Percentiles rank a stretch among this genome's conserved stretches.
phyloP scores from a whole-genome alignment of 2,888 invertebrate genomes.

The Xestia sexstrigata region DNA sequence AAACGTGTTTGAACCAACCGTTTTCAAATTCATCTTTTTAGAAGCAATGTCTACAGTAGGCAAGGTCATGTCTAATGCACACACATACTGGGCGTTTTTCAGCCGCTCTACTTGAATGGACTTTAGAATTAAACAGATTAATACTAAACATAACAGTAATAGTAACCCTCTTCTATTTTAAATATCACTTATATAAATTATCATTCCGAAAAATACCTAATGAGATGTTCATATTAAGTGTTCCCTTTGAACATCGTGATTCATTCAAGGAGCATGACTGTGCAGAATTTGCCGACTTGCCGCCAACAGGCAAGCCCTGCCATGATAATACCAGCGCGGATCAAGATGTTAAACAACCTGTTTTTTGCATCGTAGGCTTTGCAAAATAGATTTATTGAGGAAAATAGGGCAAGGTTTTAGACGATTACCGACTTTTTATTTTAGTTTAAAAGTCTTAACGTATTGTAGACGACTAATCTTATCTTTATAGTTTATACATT shows the following conservation, averaged over 20 bases:
- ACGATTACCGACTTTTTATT: constrained; percentile 2
- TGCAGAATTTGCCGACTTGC: constrained; percentile 72
- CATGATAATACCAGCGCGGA: constrained; percentile 74
- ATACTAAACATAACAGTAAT: background rate
- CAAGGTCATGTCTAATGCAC: background rate
- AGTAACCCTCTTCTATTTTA: background rate
- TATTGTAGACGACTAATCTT: background rate
- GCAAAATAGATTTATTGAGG: constrained; percentile 60
- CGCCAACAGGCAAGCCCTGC: constrained; percentile 76
- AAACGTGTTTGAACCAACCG: background rate
- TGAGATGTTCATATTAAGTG: constrained; percentile 39
- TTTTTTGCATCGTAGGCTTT: constrained; percentile 74
- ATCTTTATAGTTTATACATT: background rate
- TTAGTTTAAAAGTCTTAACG: background rate
- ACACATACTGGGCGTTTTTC: background rate
- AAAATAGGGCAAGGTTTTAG: constrained; percentile 24
- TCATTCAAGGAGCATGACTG: constrained; percentile 80
- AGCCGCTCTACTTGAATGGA: background rate
- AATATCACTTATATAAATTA: background rate
- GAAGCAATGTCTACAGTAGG: background rate
- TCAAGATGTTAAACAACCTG: constrained; percentile 84
- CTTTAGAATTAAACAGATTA: background rate
- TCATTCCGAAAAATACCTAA: constrained; percentile 27
- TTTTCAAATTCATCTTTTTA: background rate
- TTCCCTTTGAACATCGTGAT: constrained; percentile 49